A percentile compares a stretch with the other conserved stretches of the same genome.
These are phyloP conservation scores for Spongia lamella DNA, from an alignment of 37 sponge, comb jelly and placozoan species.

Conservation along the genomic window DNA sequence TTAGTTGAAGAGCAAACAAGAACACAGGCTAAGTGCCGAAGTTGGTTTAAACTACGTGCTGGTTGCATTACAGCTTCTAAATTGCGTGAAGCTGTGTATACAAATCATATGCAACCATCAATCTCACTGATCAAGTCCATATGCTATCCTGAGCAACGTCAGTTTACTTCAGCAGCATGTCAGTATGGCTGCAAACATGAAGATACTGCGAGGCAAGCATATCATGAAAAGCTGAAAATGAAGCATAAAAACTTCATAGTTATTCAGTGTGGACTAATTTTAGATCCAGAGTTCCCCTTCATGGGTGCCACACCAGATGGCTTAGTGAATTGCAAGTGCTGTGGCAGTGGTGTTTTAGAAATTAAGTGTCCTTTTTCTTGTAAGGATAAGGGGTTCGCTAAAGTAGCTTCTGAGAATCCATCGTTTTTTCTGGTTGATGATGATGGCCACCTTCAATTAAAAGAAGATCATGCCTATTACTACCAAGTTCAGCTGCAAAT, in stretches of 20 bases:
- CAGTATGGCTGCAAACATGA: constrained; percentile 56
- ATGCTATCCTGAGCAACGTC: constrained; percentile 44
- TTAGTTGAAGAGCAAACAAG: constrained; percentile 38
- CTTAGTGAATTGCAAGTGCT: constrained; percentile 37
- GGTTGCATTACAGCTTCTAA: constrained; percentile 60
- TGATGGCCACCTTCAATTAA: neutral
- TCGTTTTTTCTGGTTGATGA: constrained; percentile 9
- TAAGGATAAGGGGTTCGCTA: constrained; percentile 12
- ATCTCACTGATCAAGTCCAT: constrained; percentile 34
- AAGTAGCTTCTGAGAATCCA: neutral
- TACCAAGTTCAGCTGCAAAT: constrained; percentile 54
- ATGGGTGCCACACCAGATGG: constrained; percentile 60
- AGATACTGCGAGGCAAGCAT: constrained; percentile 20
- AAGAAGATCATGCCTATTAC: too few species aligned
- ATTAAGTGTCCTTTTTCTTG: constrained; percentile 52
- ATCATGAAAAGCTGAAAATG: neutral
- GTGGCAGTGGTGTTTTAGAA: constrained; percentile 56
- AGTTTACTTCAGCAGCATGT: too few species aligned
- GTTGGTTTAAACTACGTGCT: constrained; percentile 59
- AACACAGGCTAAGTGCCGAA: constrained; percentile 16
- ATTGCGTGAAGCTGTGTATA: constrained; percentile 38
- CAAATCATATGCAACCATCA: constrained; percentile 30
- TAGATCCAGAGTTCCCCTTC: constrained; percentile 20
- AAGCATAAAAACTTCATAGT: constrained; percentile 19
- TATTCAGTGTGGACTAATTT: constrained; percentile 20